Conservation (phyloP, 2,888 invertebrate genomes). For the Brachynemurus nebulosus region DNA sequence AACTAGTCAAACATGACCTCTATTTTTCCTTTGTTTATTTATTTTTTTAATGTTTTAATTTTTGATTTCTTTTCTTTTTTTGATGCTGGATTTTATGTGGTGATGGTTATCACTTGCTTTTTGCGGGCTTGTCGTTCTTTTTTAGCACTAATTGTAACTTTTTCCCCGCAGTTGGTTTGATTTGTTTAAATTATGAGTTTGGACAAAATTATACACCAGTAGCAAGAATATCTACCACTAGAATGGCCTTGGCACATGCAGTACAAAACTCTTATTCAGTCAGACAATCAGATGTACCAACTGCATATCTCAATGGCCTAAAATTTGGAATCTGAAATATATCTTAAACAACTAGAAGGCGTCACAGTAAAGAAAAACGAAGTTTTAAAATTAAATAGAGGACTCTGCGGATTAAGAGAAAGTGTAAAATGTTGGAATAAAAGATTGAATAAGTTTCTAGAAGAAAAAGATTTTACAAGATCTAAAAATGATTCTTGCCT, state of each 20-base stretch:
- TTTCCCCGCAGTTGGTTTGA: not conserved
- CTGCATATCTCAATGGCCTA: not conserved
- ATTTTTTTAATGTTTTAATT: too few relatives aligned
- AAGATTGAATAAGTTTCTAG: not conserved
- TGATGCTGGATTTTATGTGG: too few relatives aligned
- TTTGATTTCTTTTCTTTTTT: too few relatives aligned
- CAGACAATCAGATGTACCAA: not conserved
- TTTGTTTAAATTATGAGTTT: not conserved
- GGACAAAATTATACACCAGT: not conserved
- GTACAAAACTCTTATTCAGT: not conserved
- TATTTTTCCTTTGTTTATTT: too few relatives aligned
- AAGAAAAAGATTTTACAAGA: not conserved
- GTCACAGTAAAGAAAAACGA: not conserved
- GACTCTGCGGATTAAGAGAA: not conserved
- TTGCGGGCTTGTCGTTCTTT: too few relatives aligned
- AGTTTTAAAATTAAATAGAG: not conserved
- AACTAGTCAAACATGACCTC: too few relatives aligned
- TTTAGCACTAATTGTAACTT: too few relatives aligned
- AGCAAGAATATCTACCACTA: not conserved
- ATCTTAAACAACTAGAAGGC: not conserved
- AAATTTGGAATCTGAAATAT: not conserved
- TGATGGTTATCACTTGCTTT: too few relatives aligned
- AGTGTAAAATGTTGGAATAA: not conserved
- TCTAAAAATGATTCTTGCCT: not conserved
- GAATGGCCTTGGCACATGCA: not conserved